phyloP scores from a whole-genome alignment of 2,113 vertebrate species.

The Zingel zingel region DNA sequence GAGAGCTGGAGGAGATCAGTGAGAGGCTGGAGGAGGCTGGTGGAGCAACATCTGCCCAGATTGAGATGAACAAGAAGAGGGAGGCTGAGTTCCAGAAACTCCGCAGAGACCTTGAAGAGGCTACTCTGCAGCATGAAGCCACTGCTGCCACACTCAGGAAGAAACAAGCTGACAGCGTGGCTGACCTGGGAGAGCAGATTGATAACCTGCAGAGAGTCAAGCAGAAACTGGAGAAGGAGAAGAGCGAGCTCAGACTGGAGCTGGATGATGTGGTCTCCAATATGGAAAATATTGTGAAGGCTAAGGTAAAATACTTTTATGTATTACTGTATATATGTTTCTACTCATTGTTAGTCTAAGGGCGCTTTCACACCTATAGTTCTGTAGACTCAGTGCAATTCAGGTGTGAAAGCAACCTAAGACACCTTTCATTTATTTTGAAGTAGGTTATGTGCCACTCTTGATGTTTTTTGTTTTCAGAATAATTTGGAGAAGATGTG shows the following conservation, averaged over 20 bases:
- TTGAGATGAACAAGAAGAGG: conserved; percentile 87
- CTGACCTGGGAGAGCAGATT: conserved; percentile 83
- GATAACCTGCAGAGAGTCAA: conserved; percentile 90
- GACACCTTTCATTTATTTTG: no score
- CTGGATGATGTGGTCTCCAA: conserved; percentile 91
- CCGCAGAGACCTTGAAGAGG: conserved; percentile 86
- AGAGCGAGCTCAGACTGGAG: conserved; percentile 90
- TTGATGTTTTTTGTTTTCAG: no score
- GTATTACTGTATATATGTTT: background rate
- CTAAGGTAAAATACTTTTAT: conserved; percentile 80
- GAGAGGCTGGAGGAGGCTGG: conserved; percentile 86
- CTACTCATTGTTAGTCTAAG: no score
- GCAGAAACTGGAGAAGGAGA: conserved; percentile 94
- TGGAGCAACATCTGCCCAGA: conserved; percentile 83
- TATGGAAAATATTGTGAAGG: conserved; percentile 89
- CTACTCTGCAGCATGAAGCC: conserved; percentile 85
- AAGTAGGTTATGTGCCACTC: conserved; percentile 49
- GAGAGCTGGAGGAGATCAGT: conserved; percentile 86
- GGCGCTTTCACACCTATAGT: no score
- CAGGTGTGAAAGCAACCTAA: no score
- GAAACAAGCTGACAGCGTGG: conserved; percentile 84
- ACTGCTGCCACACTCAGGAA: conserved; percentile 82
- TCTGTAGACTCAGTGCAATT: no score
- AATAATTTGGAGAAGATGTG: no score
- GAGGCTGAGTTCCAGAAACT: conserved; percentile 84